A percentile compares a stretch with the other conserved stretches of the same genome.
phyloP scores from a whole-genome alignment of 2,888 invertebrate genomes.

The Molanna angustata region DNA sequence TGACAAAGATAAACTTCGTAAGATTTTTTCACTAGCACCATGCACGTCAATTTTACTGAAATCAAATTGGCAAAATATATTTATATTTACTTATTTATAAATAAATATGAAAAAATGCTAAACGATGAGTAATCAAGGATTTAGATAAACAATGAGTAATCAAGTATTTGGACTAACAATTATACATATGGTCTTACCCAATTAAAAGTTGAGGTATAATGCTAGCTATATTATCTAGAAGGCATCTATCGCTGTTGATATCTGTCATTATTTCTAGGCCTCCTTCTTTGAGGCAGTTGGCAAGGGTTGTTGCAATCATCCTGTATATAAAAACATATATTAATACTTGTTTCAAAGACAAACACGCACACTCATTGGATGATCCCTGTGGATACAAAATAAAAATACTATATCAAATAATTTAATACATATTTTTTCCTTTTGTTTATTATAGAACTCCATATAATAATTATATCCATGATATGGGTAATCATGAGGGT shows the following conservation, averaged over 20 bases:
- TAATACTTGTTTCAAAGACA: background rate
- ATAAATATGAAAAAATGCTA: too few relatives aligned
- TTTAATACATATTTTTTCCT: too few relatives aligned
- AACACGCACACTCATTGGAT: background rate
- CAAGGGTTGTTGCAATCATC: conserved; percentile 23
- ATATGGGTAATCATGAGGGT: too few relatives aligned
- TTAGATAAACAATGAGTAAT: background rate
- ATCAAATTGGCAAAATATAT: background rate
- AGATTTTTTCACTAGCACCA: conserved; percentile 22
- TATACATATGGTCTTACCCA: conserved; percentile 18
- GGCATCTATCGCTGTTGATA: conserved; percentile 11
- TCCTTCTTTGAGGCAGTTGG: conserved; percentile 20
- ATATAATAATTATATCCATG: too few relatives aligned
- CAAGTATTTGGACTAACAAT: background rate
- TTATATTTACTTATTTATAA: background rate
- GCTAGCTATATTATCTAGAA: conserved; percentile 19
- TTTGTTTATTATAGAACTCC: too few relatives aligned
- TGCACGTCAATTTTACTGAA: conserved; percentile 23
- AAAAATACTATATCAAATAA: background rate
- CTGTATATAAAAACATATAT: conserved; percentile 19
- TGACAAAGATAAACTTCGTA: conserved; percentile 18
- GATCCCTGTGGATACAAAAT: background rate
- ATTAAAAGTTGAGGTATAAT: conserved; percentile 23
- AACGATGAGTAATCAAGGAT: too few relatives aligned
- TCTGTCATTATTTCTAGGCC: conserved; percentile 13